Evolutionary conservation across 2,797 vertebrate species (phyloP), one percentile per base, ranked within the genome.

Genomic region (Tadarida brasiliensis): DNA sequence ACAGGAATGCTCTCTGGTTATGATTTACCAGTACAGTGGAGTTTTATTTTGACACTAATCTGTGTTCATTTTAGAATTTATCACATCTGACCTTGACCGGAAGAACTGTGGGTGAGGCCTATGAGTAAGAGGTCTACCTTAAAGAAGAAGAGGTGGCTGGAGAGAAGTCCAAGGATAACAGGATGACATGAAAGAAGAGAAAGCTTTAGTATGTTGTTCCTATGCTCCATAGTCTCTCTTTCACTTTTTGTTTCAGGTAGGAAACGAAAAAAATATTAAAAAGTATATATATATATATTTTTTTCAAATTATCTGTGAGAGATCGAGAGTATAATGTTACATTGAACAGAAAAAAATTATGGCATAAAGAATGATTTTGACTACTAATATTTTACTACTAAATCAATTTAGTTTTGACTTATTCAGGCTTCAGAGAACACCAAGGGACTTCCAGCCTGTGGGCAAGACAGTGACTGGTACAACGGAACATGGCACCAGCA

Each of bases 321-420:
- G 22, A 8, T 84, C 63, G 11, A 81, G 1, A 54, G 12, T 19
- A 28, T 47, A 85, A 70, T 5, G 16, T 87, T 57, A 35, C 16
- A 71, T 49, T 61, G 28, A 61, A 44, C 0, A n/a, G 12, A 35
- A 80, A 90, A 87, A 71, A 51, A 15, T 7, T 57, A 7, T 17
- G 70, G 61, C 35, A n/a, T 49, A 56, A 91, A 76, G 39, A 87
- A 82, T 30, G 35, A 35, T 93, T 78, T 80, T 90, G 14, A 70
- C 56, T 74, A 87, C 12, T 84, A 49, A 54, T 96, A 67, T 80
- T 83, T 95, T 22, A 49, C 39, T 82, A 54, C n/a, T 77, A 59
- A 89, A 20, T 54, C 65, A 76, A 87, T 80, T 65, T 74, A 57
- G 2, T 68, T 70, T 88, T 77, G 47, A 77, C 74, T 67, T 76